Base-by-base conservation (phyloP, 2,888 invertebrate genomes). In the Prosopocoilus inquinatus region DNA sequence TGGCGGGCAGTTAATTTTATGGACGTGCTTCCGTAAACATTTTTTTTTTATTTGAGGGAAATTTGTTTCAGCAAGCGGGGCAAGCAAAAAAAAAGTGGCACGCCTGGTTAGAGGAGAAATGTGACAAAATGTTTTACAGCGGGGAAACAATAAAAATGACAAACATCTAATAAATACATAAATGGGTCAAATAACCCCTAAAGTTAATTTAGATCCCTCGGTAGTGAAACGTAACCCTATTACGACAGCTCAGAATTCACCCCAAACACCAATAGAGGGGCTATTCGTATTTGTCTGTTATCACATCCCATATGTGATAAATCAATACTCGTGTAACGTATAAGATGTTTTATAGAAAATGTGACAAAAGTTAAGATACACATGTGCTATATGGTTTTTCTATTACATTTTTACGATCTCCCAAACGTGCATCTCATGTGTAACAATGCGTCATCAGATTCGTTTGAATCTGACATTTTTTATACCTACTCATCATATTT, bases 201-300 rank as follows among this genome's bases (percentile, higher is more conserved):
- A 61, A 66, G 64, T 66, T 65, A 66, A 65, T 66, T 66, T 60
- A 58, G 60, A 60, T 63, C 61, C 63, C 64, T 61, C 54, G 57
- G 46, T 58, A 54, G 52, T 57, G 60, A 56, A 62, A 61, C 58
- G 58, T 59, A 62, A 64, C 63, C 64, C 64, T 59, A 59, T 58
- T 58, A 59, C n/a, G 51, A 62, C 54, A 56, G 51, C 49, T 53
- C 50, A 53, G 47, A 44, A 53, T 45, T 15, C 59, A 54, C 63
- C 58, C 59, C 56, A 55, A 61, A 35, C 20, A 15, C 49, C 57
- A 57, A 63, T 57, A 58, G 55, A 53, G 56, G 62, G 59, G 63
- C 58, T 59, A 65, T 53, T 58, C 60, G 60, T 56, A 61, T 58
- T 60, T 61, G 58, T 59, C 62, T 64, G 62, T 64, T 64, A 64